These are phyloP conservation scores for Pampus argenteus DNA, from an alignment of 2,797 vertebrate species.

Conservation along the genomic window DNA sequence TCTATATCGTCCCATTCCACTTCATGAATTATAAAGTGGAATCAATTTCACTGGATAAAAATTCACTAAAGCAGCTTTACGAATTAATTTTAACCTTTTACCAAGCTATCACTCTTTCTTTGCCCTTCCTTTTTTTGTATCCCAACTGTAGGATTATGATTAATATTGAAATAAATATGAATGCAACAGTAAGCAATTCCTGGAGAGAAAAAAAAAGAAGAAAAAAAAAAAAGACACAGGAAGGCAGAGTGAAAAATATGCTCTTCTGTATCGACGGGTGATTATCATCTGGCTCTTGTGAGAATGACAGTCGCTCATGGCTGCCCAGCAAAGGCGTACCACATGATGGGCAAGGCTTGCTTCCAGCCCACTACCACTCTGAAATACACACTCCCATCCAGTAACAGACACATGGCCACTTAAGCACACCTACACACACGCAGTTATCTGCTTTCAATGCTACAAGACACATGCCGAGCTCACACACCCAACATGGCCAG, in stretches of 20 bases:
- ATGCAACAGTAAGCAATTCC: slow-evolving; percentile 32
- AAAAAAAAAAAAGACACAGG: no score
- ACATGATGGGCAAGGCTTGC: slow-evolving; percentile 80
- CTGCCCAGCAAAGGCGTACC: slow-evolving; percentile 68
- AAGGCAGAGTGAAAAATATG: slow-evolving; percentile 35
- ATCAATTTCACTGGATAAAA: slow-evolving; percentile 77
- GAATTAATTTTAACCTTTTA: slow-evolving; percentile 51
- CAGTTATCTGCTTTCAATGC: slow-evolving; percentile 70
- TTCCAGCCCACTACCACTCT: slow-evolving; percentile 73
- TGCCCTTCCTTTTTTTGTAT: slow-evolving; percentile 4
- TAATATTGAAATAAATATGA: slow-evolving; percentile 37
- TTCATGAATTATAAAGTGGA: slow-evolving; percentile 82
- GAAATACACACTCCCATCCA: slow-evolving; percentile 42
- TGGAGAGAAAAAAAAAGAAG: background rate
- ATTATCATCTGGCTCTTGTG: slow-evolving; percentile 56
- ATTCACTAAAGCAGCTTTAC: slow-evolving; percentile 69
- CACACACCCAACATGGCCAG: slow-evolving; percentile 61
- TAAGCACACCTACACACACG: slow-evolving; percentile 65
- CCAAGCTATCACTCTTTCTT: slow-evolving; percentile 24
- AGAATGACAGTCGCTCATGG: slow-evolving; percentile 69
- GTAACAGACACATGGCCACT: slow-evolving; percentile 55
- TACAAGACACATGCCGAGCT: slow-evolving; percentile 63
- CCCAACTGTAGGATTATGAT: slow-evolving; percentile 7
- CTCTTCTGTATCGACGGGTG: slow-evolving; percentile 39
- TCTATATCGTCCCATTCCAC: slow-evolving; percentile 76